Percentiles rank a stretch among this genome's conserved stretches.
Evolutionary conservation across 2,113 vertebrate species (phyloP).

Genomic region (Gymnobelideus leadbeateri): DNA sequence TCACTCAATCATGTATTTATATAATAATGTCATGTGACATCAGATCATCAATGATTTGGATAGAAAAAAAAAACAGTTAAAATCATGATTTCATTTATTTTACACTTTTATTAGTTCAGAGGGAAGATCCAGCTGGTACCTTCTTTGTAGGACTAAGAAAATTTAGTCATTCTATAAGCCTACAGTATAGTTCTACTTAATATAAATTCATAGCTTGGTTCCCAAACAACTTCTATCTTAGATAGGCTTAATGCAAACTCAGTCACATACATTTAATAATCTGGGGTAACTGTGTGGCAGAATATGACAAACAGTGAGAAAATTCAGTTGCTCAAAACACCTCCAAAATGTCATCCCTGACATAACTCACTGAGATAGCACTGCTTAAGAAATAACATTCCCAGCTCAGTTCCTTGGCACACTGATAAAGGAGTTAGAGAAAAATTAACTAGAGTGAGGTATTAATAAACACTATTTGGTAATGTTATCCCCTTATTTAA

Average conservation of each 20-base stretch:
- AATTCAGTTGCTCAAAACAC: conserved; percentile 4
- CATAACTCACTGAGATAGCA: neutral
- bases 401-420: neutral
- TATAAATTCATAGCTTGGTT: conserved; percentile 38
- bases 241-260: neutral
- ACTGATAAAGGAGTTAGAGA: neutral
- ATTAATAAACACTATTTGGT: neutral
- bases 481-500: neutral
- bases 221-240: neutral
- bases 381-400: neutral
- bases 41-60: conserved; percentile 29
- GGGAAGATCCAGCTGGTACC: neutral
- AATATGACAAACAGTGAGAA: neutral
- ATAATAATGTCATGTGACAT: conserved; percentile 16
- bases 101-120: neutral
- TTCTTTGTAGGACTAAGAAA: conserved; percentile 12
- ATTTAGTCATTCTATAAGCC: neutral
- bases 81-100: neutral
- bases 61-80: conserved; percentile 27
- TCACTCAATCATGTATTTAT: neutral
- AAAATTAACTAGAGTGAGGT: neutral
- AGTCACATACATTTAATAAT: conserved; percentile 3
- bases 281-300: neutral
- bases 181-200: conserved; percentile 4
- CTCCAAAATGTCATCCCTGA: conserved; percentile 1